These are phyloP conservation scores for Glyphotaelius pellucidus DNA, from an alignment of 2,888 invertebrate genomes.

Conservation along the genomic window DNA sequence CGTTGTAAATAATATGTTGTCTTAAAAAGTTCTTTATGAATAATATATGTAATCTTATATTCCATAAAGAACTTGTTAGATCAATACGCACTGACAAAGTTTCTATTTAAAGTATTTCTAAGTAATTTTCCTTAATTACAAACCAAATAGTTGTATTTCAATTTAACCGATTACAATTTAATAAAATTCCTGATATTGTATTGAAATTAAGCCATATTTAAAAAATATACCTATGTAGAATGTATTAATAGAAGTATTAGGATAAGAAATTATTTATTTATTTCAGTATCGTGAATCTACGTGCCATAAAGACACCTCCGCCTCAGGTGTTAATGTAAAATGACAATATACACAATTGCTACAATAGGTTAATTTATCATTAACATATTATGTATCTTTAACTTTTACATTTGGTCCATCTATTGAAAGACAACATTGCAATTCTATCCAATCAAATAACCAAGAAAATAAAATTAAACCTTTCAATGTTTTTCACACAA, in stretches of 20 bases:
- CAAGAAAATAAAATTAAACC: background rate
- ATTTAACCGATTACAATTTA: constrained; percentile 39
- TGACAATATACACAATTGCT: constrained; percentile 62
- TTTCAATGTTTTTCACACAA: background rate
- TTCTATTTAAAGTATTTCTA: constrained; percentile 32
- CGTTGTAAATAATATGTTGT: constrained; percentile 9
- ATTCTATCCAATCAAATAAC: background rate
- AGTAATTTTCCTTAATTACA: constrained; percentile 40
- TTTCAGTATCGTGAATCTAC: constrained; percentile 62
- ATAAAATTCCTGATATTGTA: constrained; percentile 50
- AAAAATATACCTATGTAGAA: constrained; percentile 48
- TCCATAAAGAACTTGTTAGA: background rate
- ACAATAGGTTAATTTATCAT: constrained; percentile 55
- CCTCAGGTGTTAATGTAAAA: constrained; percentile 55
- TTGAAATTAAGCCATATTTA: constrained; percentile 32
- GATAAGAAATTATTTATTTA: constrained; percentile 63
- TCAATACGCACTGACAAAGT: background rate
- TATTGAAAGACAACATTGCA: background rate
- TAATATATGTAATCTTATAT: background rate
- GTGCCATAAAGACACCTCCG: constrained; percentile 60
- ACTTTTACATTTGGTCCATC: constrained; percentile 9
- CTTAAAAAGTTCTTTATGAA: background rate
- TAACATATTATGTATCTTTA: constrained; percentile 9
- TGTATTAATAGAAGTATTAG: constrained; percentile 60
- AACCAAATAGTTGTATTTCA: constrained; percentile 45